Percentiles rank a stretch among this genome's conserved stretches.
Conservation (phyloP, 2,113 vertebrate species). For the Gopherus flavomarginatus region DNA sequence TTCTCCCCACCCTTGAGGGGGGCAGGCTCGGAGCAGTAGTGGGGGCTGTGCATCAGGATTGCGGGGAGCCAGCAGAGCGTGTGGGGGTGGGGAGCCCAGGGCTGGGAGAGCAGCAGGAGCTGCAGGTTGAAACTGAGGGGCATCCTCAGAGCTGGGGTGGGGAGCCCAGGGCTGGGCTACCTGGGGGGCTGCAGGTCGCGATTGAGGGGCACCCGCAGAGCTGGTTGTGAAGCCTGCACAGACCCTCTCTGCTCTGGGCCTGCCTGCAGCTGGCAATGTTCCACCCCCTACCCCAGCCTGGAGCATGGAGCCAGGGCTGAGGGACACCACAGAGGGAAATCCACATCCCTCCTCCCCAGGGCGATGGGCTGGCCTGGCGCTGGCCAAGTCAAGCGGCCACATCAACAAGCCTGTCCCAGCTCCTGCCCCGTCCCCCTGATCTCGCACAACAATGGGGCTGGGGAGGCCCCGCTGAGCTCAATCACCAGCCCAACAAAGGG, state of each 20-base stretch:
- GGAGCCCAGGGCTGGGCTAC: no score
- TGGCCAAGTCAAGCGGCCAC: not conserved
- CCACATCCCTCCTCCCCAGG: no score
- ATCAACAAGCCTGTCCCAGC: not conserved
- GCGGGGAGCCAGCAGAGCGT: not conserved
- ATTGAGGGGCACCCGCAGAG: not conserved
- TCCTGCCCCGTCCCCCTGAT: not conserved
- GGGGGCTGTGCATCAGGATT: not conserved
- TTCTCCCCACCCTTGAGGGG: no score
- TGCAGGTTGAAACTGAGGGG: not conserved
- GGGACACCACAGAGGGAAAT: not conserved
- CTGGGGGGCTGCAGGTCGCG: no score
- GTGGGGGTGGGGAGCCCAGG: no score
- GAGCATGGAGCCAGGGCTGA: not conserved
- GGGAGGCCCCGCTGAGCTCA: not conserved
- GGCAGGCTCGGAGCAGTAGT: not conserved
- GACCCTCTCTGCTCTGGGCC: not conserved
- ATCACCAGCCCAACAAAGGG: not conserved
- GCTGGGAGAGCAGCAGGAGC: no score
- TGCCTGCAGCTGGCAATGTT: not conserved
- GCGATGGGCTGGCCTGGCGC: not conserved
- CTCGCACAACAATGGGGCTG: not conserved
- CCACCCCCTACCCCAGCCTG: no score
- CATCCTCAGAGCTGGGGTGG: not conserved
- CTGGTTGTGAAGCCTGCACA: not conserved